Base-by-base conservation (phyloP, 2,113 vertebrate species). In the Corydoras maculifer region DNA sequence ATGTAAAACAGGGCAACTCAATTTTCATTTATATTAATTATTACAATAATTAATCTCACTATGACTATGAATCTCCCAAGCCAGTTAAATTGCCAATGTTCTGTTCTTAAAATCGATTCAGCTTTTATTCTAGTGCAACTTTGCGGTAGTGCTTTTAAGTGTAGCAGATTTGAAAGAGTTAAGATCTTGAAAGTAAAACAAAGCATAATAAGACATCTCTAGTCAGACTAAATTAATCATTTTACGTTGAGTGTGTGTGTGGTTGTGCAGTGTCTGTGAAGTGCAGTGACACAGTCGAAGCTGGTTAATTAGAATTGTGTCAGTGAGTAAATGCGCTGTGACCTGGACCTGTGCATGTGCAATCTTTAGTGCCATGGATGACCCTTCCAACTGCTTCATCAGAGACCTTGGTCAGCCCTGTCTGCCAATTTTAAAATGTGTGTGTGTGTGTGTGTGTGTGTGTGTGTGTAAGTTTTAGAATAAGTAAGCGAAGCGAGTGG, bases 301-400 rank as follows among this genome's bases (percentile, higher is more conserved):
- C 88, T 85, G 90, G 84, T 91, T 93, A 93, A 93, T 93, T 92
- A 94, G 91, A 92, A 90, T 90, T 85, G 80, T 92, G 91, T 91
- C 91, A 91, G 85, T 84, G 58, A 88, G 88, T 87, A 93, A 93
- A 93, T 92, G 90, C 62, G 84, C 87, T 89, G 87, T 90, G 91
- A 92, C 90, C 90, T 49, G 86, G 88, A 35, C 59, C 60, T 54
- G 58, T 78, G 62, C 84, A 11, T 57, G 76, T 75, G 51, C 0
- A 3, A 0, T 60, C 65, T 70, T 62, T 67, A 62, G 48, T 9
- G 43, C 61, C 63, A 55, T 65, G 67, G 80, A 58, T 0, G 11
- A 77, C 73, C 81, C 81, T 78, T 76, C 78, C 77, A 73, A 61
- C 76, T 53, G 65, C 72, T 75, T 69, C 35, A 31, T 59, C 58